These are phyloP conservation scores for Coremacera marginata DNA, from an alignment of 2,888 invertebrate genomes.

Conservation along the genomic window DNA sequence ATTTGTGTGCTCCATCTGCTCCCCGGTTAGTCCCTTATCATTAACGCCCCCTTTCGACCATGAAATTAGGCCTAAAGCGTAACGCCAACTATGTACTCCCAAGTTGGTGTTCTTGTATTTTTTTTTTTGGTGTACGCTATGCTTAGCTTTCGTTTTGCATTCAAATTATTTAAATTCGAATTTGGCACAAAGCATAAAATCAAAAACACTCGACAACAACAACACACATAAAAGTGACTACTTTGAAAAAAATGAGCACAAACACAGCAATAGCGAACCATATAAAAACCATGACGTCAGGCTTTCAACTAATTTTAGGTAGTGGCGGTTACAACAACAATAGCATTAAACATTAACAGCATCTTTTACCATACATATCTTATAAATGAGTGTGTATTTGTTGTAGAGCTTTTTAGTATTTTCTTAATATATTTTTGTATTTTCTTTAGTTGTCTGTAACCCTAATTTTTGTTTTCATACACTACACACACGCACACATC, in stretches of 20 bases:
- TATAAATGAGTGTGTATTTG: no score
- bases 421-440: not conserved
- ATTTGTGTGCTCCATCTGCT: not conserved
- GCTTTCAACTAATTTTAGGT: not conserved
- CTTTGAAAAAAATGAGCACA: not conserved
- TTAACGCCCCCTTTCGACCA: not conserved
- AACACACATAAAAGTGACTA: no score
- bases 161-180: not conserved
- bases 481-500: no score
- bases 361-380: not conserved
- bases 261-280: not conserved
- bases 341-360: not conserved
- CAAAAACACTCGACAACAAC: not conserved
- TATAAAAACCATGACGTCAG: constrained; percentile 5
- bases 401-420: no score
- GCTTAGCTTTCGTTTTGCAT: not conserved
- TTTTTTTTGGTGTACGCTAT: not conserved
- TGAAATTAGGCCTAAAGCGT: not conserved
- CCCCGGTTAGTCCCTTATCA: not conserved
- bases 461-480: no score
- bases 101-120: not conserved
- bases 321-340: not conserved
- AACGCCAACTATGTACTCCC: not conserved
- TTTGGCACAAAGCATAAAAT: not conserved
- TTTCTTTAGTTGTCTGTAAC: not conserved